phyloP scores from a whole-genome alignment of 2,888 invertebrate species.

The Melieria omissa region DNA sequence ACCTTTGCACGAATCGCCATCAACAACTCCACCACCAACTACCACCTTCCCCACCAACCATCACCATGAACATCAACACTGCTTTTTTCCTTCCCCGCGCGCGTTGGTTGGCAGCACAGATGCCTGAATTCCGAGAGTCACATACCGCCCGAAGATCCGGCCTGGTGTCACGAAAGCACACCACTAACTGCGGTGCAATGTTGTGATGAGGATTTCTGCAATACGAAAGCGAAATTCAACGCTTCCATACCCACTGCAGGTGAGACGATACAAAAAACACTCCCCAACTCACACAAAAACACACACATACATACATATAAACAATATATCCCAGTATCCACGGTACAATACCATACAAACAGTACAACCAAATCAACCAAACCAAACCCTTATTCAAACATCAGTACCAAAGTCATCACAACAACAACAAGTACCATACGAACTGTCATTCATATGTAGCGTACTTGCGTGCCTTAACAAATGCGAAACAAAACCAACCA shows the following conservation, averaged over 20 bases:
- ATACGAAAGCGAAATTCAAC: slow-evolving; percentile 69
- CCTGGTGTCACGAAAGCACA: slow-evolving; percentile 71
- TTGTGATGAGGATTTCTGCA: slow-evolving; percentile 77
- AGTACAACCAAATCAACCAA: too few species aligned
- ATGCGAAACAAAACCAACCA: too few species aligned
- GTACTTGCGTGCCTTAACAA: too few species aligned
- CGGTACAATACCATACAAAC: not conserved
- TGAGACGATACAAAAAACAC: slow-evolving; percentile 11
- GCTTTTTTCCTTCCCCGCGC: slow-evolving; percentile 3
- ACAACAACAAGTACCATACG: too few species aligned
- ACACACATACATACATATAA: slow-evolving; percentile 26
- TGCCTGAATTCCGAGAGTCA: slow-evolving; percentile 72
- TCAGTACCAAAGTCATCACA: too few species aligned
- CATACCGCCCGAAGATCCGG: slow-evolving; percentile 73
- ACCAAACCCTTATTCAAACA: too few species aligned
- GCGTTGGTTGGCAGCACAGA: slow-evolving; percentile 64
- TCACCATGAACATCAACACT: not conserved
- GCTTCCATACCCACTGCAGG: slow-evolving; percentile 53
- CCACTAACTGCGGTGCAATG: slow-evolving; percentile 67
- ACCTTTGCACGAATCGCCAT: slow-evolving; percentile 24
- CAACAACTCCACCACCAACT: slow-evolving; percentile 8
- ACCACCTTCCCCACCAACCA: slow-evolving; percentile 18
- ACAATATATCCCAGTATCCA: not conserved
- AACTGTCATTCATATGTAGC: too few species aligned
- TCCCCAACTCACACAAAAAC: not conserved